Percentiles rank a stretch among this genome's conserved stretches.
phyloP scores from a whole-genome alignment of 2,113 vertebrate genomes.

The Ceuthmochares aereus region DNA sequence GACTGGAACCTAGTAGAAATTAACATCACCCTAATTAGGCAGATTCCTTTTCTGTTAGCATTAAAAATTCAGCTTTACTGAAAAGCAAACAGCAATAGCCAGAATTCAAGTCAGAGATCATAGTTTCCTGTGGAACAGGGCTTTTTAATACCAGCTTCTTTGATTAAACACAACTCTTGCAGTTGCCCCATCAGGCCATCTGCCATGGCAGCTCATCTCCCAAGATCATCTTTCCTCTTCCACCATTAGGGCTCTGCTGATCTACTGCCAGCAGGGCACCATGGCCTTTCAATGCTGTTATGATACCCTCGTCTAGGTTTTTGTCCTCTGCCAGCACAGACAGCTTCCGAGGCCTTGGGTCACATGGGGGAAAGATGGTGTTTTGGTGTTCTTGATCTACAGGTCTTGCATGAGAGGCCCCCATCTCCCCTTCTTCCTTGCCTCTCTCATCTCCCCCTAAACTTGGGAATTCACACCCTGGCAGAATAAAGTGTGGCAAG shows the following conservation, averaged over 20 bases:
- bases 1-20: not conserved
- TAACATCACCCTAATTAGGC: not conserved
- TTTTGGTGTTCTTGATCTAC: not conserved
- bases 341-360: not conserved
- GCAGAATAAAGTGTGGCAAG: not conserved
- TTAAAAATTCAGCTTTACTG: not conserved
- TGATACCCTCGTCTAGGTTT: not conserved
- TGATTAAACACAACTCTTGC: not conserved
- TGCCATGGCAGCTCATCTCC: not conserved
- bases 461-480: not conserved
- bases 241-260: not conserved
- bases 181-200: not conserved
- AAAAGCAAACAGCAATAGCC: not conserved
- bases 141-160: not conserved
- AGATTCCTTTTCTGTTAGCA: not conserved
- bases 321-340: not conserved
- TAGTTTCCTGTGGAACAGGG: not conserved
- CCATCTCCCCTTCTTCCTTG: not conserved
- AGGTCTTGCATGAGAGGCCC: not conserved
- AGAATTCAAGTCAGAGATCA: not conserved
- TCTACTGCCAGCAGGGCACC: not conserved
- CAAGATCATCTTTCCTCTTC: not conserved
- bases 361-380: not conserved
- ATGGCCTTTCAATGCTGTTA: not conserved
- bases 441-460: not conserved